Evolutionary conservation across 2,888 invertebrate species (phyloP), one percentile per base, ranked within the genome.

Genomic region (Acleris sparsana): DNA sequence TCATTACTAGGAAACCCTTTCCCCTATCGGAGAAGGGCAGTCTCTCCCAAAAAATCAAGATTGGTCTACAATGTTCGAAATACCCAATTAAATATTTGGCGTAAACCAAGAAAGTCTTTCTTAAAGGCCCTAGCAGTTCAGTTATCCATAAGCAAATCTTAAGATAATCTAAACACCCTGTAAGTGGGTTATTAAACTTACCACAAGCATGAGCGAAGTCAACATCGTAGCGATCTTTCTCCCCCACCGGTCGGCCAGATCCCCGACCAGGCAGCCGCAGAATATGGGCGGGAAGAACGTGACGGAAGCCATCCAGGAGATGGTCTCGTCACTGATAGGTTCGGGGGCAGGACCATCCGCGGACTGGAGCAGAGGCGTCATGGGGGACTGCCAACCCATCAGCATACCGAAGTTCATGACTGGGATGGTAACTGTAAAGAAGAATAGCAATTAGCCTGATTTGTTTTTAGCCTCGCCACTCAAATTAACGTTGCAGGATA

Each of bases 361-460:
- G 0, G 89, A 84, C 73, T 93, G 88, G 13, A 94, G 87, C 39
- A 93, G 81, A 0, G 93, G 91, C 2, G 93, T 89, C 84, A 93
- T 93, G 2, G 94, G 94, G 0, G 94, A 94, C 71, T 93, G 91
- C 93, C 94, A 94, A 1, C 94, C 94, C 78, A 93, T 88, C 67
- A 93, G 84, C 83, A 93, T 93, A 1, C 94, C 94, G 79, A 94
- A 91, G 78, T 92, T 93, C 61, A 94, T 79, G 9, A 93, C 91
- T 17, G 93, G 92, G 62, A 94, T 84, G 49, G 93, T 93, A 1
- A 93, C 94, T 94, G 86, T 0, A 79, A 79, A 69, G 62, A 63
- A 68, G 13, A 29, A 33, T 44, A 33, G 52, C 53, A 62, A 57
- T 68, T 67, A 48, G 17, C n/a, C 3, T 52, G 18, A 39, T 13